phyloP scores from a whole-genome alignment of 2,113 vertebrate genomes.

The Eolophus roseicapilla region DNA sequence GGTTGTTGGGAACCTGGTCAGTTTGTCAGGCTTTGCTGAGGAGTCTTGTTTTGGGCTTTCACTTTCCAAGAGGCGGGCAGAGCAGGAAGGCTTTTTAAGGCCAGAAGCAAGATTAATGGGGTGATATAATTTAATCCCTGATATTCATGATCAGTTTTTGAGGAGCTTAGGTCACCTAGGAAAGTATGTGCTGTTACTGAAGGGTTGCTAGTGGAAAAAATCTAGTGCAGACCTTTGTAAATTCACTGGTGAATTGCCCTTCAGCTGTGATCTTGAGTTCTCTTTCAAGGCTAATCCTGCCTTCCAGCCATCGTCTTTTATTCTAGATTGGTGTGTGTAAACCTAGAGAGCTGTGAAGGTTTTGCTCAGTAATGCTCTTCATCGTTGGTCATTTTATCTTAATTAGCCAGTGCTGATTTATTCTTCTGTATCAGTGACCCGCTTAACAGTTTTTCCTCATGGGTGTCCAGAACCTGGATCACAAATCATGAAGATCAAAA shows the following conservation, averaged over 20 bases:
- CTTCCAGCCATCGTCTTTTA: not conserved
- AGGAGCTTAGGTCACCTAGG: accelerated
- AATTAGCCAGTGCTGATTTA: not conserved
- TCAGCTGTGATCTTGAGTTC: not conserved
- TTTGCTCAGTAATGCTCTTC: not conserved
- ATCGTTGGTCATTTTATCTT: not conserved
- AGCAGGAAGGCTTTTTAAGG: not conserved
- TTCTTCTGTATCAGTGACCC: not conserved
- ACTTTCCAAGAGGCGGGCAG: not conserved
- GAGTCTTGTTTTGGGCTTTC: not conserved
- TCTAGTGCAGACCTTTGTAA: not conserved
- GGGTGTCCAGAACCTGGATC: not conserved
- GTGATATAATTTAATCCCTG: not conserved
- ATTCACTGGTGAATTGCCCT: not conserved
- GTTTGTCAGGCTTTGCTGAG: not conserved
- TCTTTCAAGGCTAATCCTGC: not conserved
- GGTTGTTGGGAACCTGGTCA: too few relatives aligned
- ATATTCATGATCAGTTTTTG: not conserved
- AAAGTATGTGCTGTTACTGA: not conserved
- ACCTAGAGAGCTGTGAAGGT: not conserved
- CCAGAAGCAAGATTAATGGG: not conserved
- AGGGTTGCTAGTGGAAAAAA: not conserved
- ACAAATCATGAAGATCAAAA: not conserved
- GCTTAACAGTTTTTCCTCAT: not conserved
- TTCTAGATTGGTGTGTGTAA: not conserved